Conservation (phyloP, 1,140 invertebrate genomes). For the Leptoteleia sp. region DNA sequence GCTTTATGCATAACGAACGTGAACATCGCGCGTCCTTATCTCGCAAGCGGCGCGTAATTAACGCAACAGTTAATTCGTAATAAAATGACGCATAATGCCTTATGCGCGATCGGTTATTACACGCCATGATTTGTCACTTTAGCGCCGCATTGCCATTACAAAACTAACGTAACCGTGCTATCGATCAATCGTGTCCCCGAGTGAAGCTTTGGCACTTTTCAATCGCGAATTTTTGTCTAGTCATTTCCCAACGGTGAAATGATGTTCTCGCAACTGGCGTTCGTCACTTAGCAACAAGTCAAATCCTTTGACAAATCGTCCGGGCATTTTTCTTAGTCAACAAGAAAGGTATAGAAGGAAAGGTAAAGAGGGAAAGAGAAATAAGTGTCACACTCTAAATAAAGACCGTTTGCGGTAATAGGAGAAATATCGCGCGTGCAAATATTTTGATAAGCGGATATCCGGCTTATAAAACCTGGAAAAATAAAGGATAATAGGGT, state of each 20-base stretch:
- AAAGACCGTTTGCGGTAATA: too few species aligned
- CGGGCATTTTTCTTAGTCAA: too few species aligned
- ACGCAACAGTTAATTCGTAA: constrained; percentile 18
- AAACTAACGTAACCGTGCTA: constrained; percentile 24
- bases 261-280: constrained; percentile 7
- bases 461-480: too few species aligned
- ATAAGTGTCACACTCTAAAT: too few species aligned
- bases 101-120: constrained; percentile 29
- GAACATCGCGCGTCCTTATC: not conserved
- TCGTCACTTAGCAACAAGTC: constrained; percentile 15
- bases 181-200: too few species aligned
- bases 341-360: too few species aligned
- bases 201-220: too few species aligned
- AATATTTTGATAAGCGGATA: too few species aligned
- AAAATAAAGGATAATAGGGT: too few species aligned
- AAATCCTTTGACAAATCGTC: constrained; percentile 6
- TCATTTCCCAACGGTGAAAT: constrained; percentile 42
- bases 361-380: too few species aligned
- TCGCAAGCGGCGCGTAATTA: constrained; percentile 16
- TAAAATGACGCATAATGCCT: constrained; percentile 41
- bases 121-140: constrained; percentile 45
- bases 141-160: constrained; percentile 19
- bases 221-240: constrained; percentile 32
- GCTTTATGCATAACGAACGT: not conserved
- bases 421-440: too few species aligned